Evolutionary conservation across 2,113 vertebrate genomes (phyloP).

Genomic region (Protobothrops flavoviridis): DNA sequence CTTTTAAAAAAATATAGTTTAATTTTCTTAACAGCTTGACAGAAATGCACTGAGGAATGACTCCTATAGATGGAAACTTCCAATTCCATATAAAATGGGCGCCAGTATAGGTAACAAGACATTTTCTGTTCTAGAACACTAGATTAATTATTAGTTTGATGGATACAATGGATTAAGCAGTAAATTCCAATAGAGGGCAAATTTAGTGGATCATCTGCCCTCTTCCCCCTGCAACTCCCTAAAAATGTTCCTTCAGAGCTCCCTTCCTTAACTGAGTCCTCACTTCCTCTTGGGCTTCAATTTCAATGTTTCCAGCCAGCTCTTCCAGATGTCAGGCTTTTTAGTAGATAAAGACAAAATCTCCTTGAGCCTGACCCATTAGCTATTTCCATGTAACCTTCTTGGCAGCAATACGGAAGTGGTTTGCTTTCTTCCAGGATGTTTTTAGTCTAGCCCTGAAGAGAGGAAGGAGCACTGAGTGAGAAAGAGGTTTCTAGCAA

Average conservation of each 20-base stretch:
- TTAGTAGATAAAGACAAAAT: not conserved
- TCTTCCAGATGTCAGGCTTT: not conserved
- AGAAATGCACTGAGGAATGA: constrained; percentile 72
- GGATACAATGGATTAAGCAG: not conserved
- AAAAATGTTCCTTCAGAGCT: not conserved
- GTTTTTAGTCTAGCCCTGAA: not conserved
- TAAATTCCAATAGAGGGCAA: not conserved
- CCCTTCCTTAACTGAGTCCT: not conserved
- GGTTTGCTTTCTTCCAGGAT: not conserved
- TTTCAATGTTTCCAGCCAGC: not conserved
- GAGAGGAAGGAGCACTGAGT: not conserved
- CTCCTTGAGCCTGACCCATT: not conserved
- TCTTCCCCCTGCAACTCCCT: not conserved
- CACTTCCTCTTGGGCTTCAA: not conserved
- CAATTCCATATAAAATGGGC: constrained; percentile 77
- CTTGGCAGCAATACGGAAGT: not conserved
- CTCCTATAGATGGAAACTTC: constrained; percentile 74
- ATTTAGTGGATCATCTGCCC: not conserved
- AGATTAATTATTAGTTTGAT: not conserved
- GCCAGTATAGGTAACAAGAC: constrained; percentile 73
- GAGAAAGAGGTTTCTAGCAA: not conserved
- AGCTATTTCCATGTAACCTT: not conserved
- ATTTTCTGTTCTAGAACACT: not conserved
- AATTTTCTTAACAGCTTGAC: constrained; percentile 60
- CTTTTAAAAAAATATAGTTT: not conserved